A percentile compares a stretch with the other conserved stretches of the same genome.
phyloP scores from a whole-genome alignment of 2,797 vertebrate species.

The Pogonophryne albipinna region DNA sequence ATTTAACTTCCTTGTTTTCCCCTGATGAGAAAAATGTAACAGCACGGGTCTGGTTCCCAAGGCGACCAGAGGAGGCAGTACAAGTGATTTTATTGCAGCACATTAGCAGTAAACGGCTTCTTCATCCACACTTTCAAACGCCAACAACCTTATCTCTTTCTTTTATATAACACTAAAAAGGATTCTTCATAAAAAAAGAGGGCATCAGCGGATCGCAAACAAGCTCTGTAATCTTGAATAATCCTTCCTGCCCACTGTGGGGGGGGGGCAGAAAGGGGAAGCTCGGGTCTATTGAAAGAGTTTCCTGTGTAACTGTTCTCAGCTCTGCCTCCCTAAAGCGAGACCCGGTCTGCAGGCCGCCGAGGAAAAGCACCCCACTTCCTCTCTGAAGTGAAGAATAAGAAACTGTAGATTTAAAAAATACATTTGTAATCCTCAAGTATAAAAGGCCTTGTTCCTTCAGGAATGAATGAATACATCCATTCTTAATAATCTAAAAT shows the following conservation, averaged over 20 bases:
- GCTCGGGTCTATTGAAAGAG: conserved; percentile 67
- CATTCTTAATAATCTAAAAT: conserved; percentile 22
- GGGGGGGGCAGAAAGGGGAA: conserved; percentile 59
- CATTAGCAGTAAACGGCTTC: background rate
- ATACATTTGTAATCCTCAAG: background rate
- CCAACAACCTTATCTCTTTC: conserved; percentile 8
- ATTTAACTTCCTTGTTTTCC: conserved; percentile 7
- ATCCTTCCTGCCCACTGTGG: conserved; percentile 47
- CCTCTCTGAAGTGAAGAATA: conserved; percentile 30
- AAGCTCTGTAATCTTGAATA: conserved; percentile 51
- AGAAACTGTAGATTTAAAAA: background rate
- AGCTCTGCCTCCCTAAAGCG: conserved; percentile 7
- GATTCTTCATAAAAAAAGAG: conserved; percentile 33
- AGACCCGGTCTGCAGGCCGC: background rate
- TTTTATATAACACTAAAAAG: conserved; percentile 5
- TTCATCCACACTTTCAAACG: conserved; percentile 2
- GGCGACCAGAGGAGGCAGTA: background rate
- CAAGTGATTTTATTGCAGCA: background rate
- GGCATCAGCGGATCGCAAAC: conserved; percentile 39
- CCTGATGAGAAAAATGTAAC: background rate
- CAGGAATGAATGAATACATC: conserved; percentile 2
- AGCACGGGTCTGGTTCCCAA: background rate
- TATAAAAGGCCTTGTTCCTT: conserved; percentile 44
- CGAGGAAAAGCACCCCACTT: conserved; percentile 11
- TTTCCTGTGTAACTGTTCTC: conserved; percentile 76